Conservation (phyloP, 2,888 invertebrate genomes). For the Agrotis segetum region DNA sequence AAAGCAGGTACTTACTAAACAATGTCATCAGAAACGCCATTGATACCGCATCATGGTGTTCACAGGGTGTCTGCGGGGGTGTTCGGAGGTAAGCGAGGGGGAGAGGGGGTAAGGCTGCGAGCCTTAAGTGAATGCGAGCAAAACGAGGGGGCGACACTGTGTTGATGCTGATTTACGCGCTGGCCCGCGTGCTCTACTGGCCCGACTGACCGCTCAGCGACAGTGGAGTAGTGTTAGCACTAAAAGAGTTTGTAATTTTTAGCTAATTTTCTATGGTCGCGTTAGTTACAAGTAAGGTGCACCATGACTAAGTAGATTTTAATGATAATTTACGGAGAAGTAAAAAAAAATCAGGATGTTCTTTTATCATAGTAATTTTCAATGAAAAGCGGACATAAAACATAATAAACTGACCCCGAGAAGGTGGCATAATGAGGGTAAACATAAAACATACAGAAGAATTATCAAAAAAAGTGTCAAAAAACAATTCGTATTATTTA, state of each 20-base stretch:
- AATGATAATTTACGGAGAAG: too few relatives aligned
- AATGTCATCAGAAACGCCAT: conserved; percentile 56
- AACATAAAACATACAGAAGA: too few relatives aligned
- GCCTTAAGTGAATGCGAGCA: conserved; percentile 81
- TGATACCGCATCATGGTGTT: conserved; percentile 57
- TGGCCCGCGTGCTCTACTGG: conserved; percentile 87
- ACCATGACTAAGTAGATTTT: too few relatives aligned
- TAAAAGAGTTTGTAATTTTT: not conserved
- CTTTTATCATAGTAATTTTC: too few relatives aligned
- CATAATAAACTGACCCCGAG: too few relatives aligned
- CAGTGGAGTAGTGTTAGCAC: conserved; percentile 66
- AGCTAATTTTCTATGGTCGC: too few relatives aligned
- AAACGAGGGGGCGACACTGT: conserved; percentile 85
- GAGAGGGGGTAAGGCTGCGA: conserved; percentile 48
- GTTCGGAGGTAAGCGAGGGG: conserved; percentile 19
- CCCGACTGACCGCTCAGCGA: conserved; percentile 67
- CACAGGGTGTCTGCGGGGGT: conserved; percentile 28
- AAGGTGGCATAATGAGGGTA: too few relatives aligned
- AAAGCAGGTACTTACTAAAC: conserved; percentile 39
- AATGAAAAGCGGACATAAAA: too few relatives aligned
- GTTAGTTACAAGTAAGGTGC: too few relatives aligned
- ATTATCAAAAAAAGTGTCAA: too few relatives aligned
- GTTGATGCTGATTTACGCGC: conserved; percentile 89
- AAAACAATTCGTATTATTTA: too few relatives aligned
- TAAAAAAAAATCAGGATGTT: too few relatives aligned